Evolutionary conservation across 2,888 invertebrate genomes (phyloP).

Genomic region (Seira sanloemensis): DNA sequence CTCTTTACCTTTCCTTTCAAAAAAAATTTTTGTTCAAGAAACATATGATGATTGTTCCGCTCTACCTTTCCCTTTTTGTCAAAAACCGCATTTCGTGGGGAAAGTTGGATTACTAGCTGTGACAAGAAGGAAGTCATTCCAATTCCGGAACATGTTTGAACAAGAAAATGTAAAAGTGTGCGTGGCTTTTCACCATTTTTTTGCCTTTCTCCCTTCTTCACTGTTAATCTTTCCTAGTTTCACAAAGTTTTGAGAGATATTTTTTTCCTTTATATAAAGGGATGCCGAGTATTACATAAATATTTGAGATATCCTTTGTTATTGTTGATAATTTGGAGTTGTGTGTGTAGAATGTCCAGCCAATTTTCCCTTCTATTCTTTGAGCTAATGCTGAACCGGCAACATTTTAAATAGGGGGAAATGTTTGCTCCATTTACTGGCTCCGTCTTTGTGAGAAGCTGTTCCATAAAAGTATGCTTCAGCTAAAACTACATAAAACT

Average conservation of each 20-base stretch:
- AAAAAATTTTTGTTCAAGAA: constrained; percentile 21
- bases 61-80: constrained; percentile 32
- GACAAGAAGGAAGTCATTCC: constrained; percentile 54
- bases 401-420: not conserved
- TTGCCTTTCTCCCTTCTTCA: not conserved
- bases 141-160: constrained; percentile 41
- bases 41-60: constrained; percentile 55
- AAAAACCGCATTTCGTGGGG: constrained; percentile 23
- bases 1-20: constrained; percentile 25
- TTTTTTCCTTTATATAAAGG: not conserved
- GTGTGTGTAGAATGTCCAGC: not conserved
- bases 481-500: too few relatives aligned
- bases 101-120: constrained; percentile 43
- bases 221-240: constrained; percentile 1
- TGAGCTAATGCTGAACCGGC: not conserved
- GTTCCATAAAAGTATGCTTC: too few relatives aligned
- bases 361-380: not conserved
- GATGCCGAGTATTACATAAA: not conserved
- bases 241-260: not conserved
- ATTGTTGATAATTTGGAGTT: not conserved
- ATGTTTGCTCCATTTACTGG: too few relatives aligned
- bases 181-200: not conserved
- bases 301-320: not conserved
- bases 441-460: too few relatives aligned
- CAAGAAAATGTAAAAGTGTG: not conserved